These are phyloP conservation scores for Megalops cyprinoides DNA, from an alignment of 2,797 vertebrate species.

Conservation along the genomic window DNA sequence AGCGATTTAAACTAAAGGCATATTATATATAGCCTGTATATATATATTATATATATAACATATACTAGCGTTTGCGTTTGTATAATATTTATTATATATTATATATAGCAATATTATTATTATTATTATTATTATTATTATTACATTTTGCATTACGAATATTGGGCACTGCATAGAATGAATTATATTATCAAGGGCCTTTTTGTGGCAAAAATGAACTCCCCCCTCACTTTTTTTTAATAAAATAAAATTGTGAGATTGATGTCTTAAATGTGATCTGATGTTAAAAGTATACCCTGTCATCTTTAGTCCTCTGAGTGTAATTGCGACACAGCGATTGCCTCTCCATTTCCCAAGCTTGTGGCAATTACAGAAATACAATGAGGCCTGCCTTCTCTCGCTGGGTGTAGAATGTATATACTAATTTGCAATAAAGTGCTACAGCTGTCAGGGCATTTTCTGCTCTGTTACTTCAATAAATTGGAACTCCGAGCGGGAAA, in stretches of 20 bases:
- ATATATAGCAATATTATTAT: too few relatives aligned
- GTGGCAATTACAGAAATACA: slow-evolving; percentile 97
- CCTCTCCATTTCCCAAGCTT: slow-evolving; percentile 83
- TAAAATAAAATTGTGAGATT: slow-evolving; percentile 52
- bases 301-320: slow-evolving; percentile 80
- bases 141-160: background rate
- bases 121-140: too few relatives aligned
- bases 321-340: slow-evolving; percentile 84
- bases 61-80: too few relatives aligned
- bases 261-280: slow-evolving; percentile 73
- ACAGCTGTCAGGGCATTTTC: slow-evolving; percentile 99
- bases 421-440: slow-evolving; percentile 99
- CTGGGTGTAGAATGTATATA: slow-evolving; percentile 94
- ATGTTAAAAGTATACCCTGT: slow-evolving; percentile 72
- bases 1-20: too few relatives aligned
- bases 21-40: too few relatives aligned
- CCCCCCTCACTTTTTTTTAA: background rate
- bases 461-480: slow-evolving; percentile 99
- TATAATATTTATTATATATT: too few relatives aligned
- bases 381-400: slow-evolving; percentile 90
- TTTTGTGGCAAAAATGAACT: slow-evolving; percentile 12
- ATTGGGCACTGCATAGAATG: background rate
- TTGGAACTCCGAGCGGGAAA: slow-evolving; percentile 89
- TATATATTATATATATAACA: too few relatives aligned
- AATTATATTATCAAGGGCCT: background rate